Conservation (phyloP, 2,888 invertebrate genomes). For the Cataglyphis altisquamis region DNA sequence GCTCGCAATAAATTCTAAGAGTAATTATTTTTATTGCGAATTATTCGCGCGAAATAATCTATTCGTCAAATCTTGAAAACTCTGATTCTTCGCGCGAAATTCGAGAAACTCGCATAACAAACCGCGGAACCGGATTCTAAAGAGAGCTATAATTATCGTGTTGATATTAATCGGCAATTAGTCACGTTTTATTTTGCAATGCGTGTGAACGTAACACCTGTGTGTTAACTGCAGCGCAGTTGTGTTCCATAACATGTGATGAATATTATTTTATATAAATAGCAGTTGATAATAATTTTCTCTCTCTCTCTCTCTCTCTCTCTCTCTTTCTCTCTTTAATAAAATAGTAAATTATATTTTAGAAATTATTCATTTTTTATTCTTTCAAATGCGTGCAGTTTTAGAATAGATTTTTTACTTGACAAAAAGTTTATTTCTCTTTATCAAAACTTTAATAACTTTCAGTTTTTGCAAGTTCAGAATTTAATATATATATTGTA, state of each 20-base stretch:
- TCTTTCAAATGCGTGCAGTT: not conserved
- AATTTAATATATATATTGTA: not conserved
- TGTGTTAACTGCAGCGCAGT: slow-evolving; percentile 5
- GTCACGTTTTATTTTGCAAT: slow-evolving; percentile 41
- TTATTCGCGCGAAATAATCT: slow-evolving; percentile 11
- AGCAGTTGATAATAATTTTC: not conserved
- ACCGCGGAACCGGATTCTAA: slow-evolving; percentile 5
- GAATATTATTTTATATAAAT: not conserved
- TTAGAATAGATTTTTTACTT: not conserved
- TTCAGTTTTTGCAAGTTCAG: not conserved
- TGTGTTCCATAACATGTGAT: slow-evolving; percentile 10
- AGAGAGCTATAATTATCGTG: slow-evolving; percentile 29
- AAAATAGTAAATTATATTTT: not conserved
- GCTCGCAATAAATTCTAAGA: slow-evolving; percentile 35
- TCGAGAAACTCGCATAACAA: slow-evolving; percentile 10
- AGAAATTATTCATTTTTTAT: not conserved
- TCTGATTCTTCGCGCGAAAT: not conserved
- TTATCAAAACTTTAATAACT: not conserved
- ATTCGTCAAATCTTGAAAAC: slow-evolving; percentile 41
- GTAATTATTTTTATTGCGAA: slow-evolving; percentile 11
- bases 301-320: no score
- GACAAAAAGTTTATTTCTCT: not conserved
- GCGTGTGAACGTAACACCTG: slow-evolving; percentile 21
- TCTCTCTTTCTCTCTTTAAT: not conserved
- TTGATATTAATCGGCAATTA: slow-evolving; percentile 48